Conservation (phyloP, 1,140 invertebrate genomes). For the Habropoda laboriosa region DNA sequence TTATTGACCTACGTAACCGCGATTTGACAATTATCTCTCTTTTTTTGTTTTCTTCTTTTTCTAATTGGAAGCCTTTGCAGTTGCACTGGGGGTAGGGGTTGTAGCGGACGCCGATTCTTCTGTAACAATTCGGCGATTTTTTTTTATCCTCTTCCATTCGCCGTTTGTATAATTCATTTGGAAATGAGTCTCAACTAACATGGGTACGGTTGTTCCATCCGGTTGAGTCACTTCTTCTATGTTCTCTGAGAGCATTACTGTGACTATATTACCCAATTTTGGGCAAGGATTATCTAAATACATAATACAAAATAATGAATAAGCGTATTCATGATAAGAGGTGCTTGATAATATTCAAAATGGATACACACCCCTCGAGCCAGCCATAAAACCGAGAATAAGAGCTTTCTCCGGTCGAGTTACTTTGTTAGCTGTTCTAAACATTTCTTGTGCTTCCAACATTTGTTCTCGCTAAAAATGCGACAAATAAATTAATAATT, state of each 20-base stretch:
- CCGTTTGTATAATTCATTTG: constrained; percentile 98
- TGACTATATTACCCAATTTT: constrained; percentile 95
- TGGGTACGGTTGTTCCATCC: constrained; percentile 87
- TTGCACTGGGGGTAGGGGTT: constrained; percentile 65
- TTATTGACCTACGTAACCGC: constrained; percentile 8
- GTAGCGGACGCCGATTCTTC: constrained; percentile 74
- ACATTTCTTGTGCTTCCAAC: constrained; percentile 98
- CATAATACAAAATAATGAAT: constrained; percentile 53
- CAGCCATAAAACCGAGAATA: constrained; percentile 99
- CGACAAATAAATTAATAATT: constrained; percentile 53
- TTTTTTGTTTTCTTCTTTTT: background rate
- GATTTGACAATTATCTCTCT: constrained; percentile 12
- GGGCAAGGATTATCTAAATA: constrained; percentile 95
- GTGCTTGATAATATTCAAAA: background rate
- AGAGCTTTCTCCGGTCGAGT: constrained; percentile 97
- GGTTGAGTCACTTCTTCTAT: constrained; percentile 90
- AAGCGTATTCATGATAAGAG: background rate
- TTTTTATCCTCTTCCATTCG: constrained; percentile 96
- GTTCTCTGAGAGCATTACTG: constrained; percentile 95
- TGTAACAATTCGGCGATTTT: constrained; percentile 86
- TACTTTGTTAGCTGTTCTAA: constrained; percentile 96
- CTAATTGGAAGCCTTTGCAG: constrained; percentile 77
- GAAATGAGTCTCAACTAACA: constrained; percentile 95
- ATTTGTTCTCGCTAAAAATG: constrained; percentile 94
- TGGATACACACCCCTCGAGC: constrained; percentile 88